Evolutionary conservation across 2,797 vertebrate genomes (phyloP), one percentile per base, ranked within the genome.

Genomic region (Falco novaeseelandiae): DNA sequence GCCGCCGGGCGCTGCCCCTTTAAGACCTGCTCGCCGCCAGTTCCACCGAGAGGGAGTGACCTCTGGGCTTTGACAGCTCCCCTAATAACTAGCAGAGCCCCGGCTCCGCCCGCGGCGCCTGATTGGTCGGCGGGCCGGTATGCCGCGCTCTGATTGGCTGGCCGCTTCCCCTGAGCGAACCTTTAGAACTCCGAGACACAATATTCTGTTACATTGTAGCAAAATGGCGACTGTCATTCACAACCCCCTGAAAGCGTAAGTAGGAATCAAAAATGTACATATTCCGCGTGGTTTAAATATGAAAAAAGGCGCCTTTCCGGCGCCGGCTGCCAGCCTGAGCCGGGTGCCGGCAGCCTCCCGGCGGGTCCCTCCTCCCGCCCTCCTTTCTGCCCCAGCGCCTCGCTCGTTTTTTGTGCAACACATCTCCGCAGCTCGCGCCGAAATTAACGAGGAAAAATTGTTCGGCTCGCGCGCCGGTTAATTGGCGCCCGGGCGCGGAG

Each of bases 191-290:
- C 99, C 98, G 99, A 99, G 99, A 99, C 99, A 99, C 99, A 99
- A 99, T 99, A 99, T 99, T 99, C 99, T 99, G 99, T 99, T 99
- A 99, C 99, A 99, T 99, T 99, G 99, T 99, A 99, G 99, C 99
- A 99, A 99, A 99, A 99, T 99, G 99, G 99, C 99, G 99, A 99
- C 99, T 99, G 99, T 99, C 99, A 99, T 99, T 99, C 99, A 99
- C 99, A 99, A 99, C 99, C 99, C 99, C 98, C 99, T 99, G 98
- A 99, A 99, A 99, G 99, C 99, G 99, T 99, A 99, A 99, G 99
- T 99, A 99, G 98, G 98, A 98, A 97, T 98, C 96, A 97, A 96
- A 98, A 98, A 98, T 98, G 98, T 98, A 98, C 98, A 98, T 97
- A 97, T 98, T 98, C 97, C 98, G 97, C 98, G 98, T 98, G 98